These are phyloP conservation scores for Danio rerio DNA, from an alignment of 2,113 vertebrate genomes.

Conservation along the genomic window DNA sequence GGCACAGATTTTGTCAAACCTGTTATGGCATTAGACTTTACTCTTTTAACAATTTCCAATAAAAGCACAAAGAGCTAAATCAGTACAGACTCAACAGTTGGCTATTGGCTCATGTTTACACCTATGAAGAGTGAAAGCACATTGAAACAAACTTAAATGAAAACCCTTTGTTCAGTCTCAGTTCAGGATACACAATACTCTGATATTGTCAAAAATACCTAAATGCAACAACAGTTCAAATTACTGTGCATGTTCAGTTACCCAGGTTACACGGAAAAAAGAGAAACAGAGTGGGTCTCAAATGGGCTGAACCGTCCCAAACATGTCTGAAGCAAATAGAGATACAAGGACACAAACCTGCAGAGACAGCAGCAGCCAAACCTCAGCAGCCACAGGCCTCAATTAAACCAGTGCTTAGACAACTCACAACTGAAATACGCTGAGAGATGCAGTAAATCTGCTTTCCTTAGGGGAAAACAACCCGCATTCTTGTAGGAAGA, in stretches of 20 bases:
- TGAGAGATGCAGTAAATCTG: background rate
- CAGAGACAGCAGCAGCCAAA: background rate
- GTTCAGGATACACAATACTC: too few species aligned
- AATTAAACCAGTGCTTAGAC: background rate
- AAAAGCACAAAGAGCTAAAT: background rate
- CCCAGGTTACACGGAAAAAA: background rate
- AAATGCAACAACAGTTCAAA: background rate
- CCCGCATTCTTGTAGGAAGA: background rate
- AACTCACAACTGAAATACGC: background rate
- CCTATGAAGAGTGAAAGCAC: background rate
- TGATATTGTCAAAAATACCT: too few species aligned
- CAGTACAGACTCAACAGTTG: background rate
- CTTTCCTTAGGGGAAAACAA: background rate
- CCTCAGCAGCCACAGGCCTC: slow-evolving; percentile 1
- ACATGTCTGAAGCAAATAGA: background rate
- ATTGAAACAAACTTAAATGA: background rate
- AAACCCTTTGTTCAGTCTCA: too few species aligned
- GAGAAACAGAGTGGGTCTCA: background rate
- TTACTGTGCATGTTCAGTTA: background rate
- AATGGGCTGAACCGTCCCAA: background rate
- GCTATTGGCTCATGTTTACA: background rate
- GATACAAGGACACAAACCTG: background rate
- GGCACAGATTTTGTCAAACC: too few species aligned
- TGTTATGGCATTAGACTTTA: background rate
- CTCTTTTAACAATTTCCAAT: background rate